Conservation (phyloP, 1,140 invertebrate genomes). For the Macrobrachium nipponense region DNA sequence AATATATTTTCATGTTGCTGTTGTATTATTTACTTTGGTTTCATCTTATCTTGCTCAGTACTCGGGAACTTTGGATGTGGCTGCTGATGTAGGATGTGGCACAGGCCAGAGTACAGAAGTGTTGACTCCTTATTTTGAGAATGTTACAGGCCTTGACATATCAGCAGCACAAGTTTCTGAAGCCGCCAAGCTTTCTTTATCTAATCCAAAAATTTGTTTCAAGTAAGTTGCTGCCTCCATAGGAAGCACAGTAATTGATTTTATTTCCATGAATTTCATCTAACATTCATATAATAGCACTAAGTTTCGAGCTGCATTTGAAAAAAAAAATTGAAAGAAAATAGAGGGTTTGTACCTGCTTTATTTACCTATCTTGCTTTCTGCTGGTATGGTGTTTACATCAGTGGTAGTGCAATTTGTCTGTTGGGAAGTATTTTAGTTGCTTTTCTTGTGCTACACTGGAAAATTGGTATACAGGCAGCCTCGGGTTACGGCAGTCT, state of each 20-base stretch:
- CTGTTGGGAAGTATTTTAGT: no score
- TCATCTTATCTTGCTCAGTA: constrained; percentile 16
- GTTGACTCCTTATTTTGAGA: constrained; percentile 68
- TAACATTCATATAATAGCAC: no score
- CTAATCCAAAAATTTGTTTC: constrained; percentile 37
- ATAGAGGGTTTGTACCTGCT: no score
- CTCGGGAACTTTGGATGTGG: constrained; percentile 62
- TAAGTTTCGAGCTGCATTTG: no score
- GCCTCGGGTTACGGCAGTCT: no score
- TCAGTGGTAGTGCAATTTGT: no score
- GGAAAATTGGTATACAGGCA: no score
- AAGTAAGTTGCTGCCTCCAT: constrained; percentile 22
- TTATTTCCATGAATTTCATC: no score
- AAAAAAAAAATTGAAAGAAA: no score
- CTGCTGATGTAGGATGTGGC: constrained; percentile 71
- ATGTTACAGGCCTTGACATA: constrained; percentile 69
- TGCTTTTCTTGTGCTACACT: no score
- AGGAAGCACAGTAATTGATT: neutral
- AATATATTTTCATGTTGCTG: neutral
- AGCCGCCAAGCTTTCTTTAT: constrained; percentile 65
- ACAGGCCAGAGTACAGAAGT: constrained; percentile 71
- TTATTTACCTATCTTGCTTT: no score
- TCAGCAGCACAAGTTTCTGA: constrained; percentile 68
- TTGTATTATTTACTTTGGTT: neutral
- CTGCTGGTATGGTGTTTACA: no score